phyloP scores from a whole-genome alignment of 1,140 invertebrate genomes.

The Drosophila pandora region DNA sequence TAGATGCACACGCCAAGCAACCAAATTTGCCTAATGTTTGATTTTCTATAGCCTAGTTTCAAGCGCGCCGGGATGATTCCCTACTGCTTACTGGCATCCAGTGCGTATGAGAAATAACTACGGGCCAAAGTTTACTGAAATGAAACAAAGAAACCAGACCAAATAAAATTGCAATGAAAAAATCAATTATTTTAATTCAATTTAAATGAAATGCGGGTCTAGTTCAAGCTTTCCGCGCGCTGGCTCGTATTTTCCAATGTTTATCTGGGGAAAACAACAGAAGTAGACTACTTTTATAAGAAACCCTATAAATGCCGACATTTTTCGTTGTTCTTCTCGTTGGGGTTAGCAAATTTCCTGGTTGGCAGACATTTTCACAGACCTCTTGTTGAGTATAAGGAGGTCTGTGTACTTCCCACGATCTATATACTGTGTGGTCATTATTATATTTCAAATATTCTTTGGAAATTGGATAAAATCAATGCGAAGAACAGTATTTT shows the following conservation, averaged over 20 bases:
- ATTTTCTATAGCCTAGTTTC: slow-evolving; percentile 60
- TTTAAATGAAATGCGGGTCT: slow-evolving; percentile 63
- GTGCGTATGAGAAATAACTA: slow-evolving; percentile 41
- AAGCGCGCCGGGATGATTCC: slow-evolving; percentile 34
- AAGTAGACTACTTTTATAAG: slow-evolving; percentile 32
- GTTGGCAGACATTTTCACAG: slow-evolving; percentile 10
- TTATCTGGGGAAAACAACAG: slow-evolving; percentile 3
- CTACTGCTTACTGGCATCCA: slow-evolving; percentile 19
- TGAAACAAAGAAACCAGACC: background rate
- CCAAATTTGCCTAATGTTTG: slow-evolving; percentile 18
- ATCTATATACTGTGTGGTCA: too few relatives aligned
- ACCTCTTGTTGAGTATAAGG: background rate
- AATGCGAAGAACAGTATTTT: too few relatives aligned
- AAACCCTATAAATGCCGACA: slow-evolving; percentile 41
- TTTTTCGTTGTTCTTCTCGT: slow-evolving; percentile 16
- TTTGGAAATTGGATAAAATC: too few relatives aligned
- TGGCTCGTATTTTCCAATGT: background rate
- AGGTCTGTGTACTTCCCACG: too few relatives aligned
- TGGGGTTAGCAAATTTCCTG: slow-evolving; percentile 30
- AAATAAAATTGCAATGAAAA: slow-evolving; percentile 45
- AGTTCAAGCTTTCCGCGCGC: background rate
- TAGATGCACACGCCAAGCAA: slow-evolving; percentile 33
- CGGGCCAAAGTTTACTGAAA: slow-evolving; percentile 66
- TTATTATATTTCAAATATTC: too few relatives aligned
- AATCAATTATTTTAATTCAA: slow-evolving; percentile 81